phyloP scores from a whole-genome alignment of 2,888 invertebrate genomes.

The Cantharis nigra region DNA sequence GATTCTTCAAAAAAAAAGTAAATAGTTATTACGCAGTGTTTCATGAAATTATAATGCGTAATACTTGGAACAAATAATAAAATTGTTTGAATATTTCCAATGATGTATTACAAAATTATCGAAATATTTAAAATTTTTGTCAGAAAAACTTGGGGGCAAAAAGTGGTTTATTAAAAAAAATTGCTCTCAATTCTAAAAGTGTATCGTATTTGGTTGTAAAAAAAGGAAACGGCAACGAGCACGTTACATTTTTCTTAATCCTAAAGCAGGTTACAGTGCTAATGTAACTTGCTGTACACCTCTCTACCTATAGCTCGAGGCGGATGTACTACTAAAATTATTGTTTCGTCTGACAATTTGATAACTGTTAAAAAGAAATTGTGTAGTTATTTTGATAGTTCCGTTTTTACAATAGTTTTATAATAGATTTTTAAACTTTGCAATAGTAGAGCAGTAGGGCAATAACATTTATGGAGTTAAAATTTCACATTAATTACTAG shows the following conservation, averaged over 20 bases:
- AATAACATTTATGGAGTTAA: background rate
- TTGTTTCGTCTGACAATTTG: conserved; percentile 2
- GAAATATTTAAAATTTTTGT: too few relatives aligned
- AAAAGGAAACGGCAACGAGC: background rate
- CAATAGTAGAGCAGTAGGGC: background rate
- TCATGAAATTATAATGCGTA: background rate
- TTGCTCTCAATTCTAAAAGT: background rate
- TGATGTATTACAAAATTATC: background rate
- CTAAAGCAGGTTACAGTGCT: conserved; percentile 38
- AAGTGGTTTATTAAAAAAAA: background rate
- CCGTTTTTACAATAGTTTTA: background rate
- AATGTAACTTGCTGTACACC: conserved; percentile 30
- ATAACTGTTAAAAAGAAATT: conserved; percentile 3
- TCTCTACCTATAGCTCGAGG: conserved; percentile 21
- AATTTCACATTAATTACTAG: background rate
- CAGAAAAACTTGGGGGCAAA: background rate
- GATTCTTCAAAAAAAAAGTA: background rate
- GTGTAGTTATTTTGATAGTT: conserved; percentile 2
- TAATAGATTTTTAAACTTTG: background rate
- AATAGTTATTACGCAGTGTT: background rate
- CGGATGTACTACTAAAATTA: conserved; percentile 17
- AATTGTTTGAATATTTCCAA: background rate
- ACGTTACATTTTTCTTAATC: conserved; percentile 24
- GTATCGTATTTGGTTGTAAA: background rate
- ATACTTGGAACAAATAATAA: background rate